A percentile compares a stretch with the other conserved stretches of the same genome.
Conservation (phyloP, 1,140 invertebrate species). For the Drosophila suzukii region DNA sequence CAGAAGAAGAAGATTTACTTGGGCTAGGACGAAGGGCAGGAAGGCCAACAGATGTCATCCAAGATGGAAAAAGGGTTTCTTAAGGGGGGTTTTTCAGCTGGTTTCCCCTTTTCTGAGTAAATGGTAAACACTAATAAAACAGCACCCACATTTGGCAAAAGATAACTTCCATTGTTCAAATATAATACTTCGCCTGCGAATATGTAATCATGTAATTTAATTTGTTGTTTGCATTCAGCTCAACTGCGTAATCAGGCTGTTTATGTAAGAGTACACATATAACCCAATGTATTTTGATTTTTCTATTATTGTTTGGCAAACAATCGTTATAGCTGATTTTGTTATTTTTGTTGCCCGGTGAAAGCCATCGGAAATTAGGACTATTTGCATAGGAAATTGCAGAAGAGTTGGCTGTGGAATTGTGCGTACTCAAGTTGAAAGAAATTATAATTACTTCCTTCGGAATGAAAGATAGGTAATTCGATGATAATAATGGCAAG, state of each 20-base stretch:
- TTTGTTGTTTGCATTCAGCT: conserved; percentile 32
- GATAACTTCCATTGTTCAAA: conserved; percentile 5
- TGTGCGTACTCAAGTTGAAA: neutral
- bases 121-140: conserved; percentile 3
- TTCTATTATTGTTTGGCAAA: conserved; percentile 42
- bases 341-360: conserved; percentile 1
- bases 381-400: conserved; percentile 5
- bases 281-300: conserved; percentile 27
- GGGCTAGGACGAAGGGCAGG: conserved; percentile 50
- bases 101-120: neutral
- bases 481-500: too few relatives aligned
- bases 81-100: neutral
- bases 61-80: conserved; percentile 2
- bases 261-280: conserved; percentile 9
- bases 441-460: neutral
- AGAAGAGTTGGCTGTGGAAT: conserved; percentile 4
- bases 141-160: neutral
- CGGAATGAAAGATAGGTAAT: too few relatives aligned
- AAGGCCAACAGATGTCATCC: conserved; percentile 53
- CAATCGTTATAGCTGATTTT: conserved; percentile 30
- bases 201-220: conserved; percentile 36
- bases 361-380: conserved; percentile 13
- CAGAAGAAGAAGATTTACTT: conserved; percentile 31
- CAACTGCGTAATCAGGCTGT: conserved; percentile 26
- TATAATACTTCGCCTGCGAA: conserved; percentile 5